Conservation (phyloP, 35 echinoderm and acorn worm species). For the Heliocidaris tuberculata region DNA sequence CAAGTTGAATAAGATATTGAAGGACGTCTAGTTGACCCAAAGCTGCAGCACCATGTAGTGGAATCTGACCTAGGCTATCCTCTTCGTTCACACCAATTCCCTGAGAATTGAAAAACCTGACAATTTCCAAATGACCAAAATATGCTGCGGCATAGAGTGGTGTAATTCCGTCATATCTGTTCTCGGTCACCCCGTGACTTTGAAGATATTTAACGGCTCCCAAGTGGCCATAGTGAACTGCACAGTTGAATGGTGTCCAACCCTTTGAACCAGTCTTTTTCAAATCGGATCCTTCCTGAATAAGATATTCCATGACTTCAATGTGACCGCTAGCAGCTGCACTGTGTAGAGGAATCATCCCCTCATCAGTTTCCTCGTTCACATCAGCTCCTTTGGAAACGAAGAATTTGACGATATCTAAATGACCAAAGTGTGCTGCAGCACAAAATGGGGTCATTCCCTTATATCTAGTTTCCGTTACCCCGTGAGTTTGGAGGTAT, state of each 20-base stretch:
- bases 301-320: not conserved
- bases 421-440: not conserved
- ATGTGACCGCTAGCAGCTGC: not conserved
- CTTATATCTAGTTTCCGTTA: too few species aligned
- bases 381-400: not conserved
- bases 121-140: not conserved
- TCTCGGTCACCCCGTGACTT: not conserved
- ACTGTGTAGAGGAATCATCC: not conserved
- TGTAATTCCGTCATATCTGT: not conserved
- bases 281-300: not conserved
- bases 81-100: not conserved
- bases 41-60: not conserved
- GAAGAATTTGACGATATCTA: not conserved
- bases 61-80: not conserved
- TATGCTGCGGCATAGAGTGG: not conserved
- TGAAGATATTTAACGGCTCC: not conserved
- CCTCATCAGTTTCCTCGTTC: not conserved
- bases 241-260: not conserved
- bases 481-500: not conserved
- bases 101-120: not conserved
- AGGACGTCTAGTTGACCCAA: too few species aligned
- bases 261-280: not conserved
- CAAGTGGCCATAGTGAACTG: not conserved
- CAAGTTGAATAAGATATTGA: too few species aligned
- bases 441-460: not conserved